Percentiles rank a stretch among this genome's conserved stretches.
Evolutionary conservation across 2,797 vertebrate species (phyloP).

Genomic region (Notolabrus celidotus): DNA sequence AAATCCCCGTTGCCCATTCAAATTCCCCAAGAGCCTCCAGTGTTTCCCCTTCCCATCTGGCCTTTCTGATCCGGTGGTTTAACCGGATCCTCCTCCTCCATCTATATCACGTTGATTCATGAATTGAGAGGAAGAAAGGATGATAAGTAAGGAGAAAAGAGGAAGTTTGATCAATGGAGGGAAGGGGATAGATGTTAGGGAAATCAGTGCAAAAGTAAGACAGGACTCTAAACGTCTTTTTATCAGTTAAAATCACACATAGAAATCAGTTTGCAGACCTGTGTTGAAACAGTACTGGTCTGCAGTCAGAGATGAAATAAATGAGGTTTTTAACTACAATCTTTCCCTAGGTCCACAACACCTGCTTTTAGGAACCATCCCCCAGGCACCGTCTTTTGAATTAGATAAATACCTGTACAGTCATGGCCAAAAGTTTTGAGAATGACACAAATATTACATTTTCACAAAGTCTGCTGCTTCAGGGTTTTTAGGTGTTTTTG

Average conservation of each 20-base stretch:
- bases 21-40: constrained; percentile 38
- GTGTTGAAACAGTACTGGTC: too few relatives aligned
- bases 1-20: constrained; percentile 41
- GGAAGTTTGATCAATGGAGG: background rate
- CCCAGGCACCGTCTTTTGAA: too few relatives aligned
- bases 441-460: too few relatives aligned
- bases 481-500: too few relatives aligned
- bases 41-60: constrained; percentile 51
- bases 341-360: too few relatives aligned
- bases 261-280: too few relatives aligned
- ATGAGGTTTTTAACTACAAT: too few relatives aligned
- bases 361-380: too few relatives aligned
- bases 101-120: constrained; percentile 1
- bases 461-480: too few relatives aligned
- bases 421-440: too few relatives aligned
- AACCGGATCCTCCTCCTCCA: constrained; percentile 11
- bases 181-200: constrained; percentile 1
- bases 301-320: too few relatives aligned
- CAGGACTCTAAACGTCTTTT: background rate
- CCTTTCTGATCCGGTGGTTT: constrained; percentile 41
- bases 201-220: background rate
- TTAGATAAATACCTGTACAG: too few relatives aligned
- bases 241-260: background rate
- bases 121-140: constrained; percentile 9
- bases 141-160: background rate